phyloP scores from a whole-genome alignment of 1,140 invertebrate species.

The Heterodera carotae region DNA sequence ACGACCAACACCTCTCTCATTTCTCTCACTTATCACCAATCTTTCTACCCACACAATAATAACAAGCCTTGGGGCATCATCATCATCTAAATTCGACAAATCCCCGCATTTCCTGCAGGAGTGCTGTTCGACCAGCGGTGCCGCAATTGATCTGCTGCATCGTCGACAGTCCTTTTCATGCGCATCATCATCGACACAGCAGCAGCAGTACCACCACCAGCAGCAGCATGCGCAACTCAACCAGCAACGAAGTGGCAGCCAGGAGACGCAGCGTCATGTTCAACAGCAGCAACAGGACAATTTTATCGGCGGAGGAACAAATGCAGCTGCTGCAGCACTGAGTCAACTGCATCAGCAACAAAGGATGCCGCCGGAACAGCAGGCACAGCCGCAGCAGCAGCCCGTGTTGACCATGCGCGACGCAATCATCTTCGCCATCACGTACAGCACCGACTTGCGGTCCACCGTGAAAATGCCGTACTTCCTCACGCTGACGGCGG shows the following conservation, averaged over 20 bases:
- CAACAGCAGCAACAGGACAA: not conserved
- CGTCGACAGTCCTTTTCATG: not conserved
- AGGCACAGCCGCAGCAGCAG: constrained; percentile 21
- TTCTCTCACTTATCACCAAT: too few species aligned
- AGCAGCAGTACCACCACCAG: too few species aligned
- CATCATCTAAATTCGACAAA: too few species aligned
- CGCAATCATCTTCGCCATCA: constrained; percentile 45
- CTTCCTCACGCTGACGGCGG: constrained; percentile 39
- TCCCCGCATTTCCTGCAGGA: not conserved
- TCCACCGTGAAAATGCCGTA: constrained; percentile 46
- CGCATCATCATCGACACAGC: too few species aligned
- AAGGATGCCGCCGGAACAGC: not conserved
- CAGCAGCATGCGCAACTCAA: not conserved
- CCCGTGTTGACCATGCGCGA: constrained; percentile 35
- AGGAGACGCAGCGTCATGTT: not conserved
- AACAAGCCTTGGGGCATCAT: too few species aligned
- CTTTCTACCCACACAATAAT: not conserved
- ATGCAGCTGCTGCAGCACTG: not conserved
- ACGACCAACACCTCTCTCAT: too few species aligned
- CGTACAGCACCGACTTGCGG: constrained; percentile 34
- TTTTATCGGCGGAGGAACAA: not conserved
- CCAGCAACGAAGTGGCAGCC: not conserved
- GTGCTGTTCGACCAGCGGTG: not conserved
- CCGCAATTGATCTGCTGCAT: not conserved
- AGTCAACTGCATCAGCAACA: not conserved